phyloP scores from a whole-genome alignment of 1,140 invertebrate genomes.

The Monomorium pharaonis region DNA sequence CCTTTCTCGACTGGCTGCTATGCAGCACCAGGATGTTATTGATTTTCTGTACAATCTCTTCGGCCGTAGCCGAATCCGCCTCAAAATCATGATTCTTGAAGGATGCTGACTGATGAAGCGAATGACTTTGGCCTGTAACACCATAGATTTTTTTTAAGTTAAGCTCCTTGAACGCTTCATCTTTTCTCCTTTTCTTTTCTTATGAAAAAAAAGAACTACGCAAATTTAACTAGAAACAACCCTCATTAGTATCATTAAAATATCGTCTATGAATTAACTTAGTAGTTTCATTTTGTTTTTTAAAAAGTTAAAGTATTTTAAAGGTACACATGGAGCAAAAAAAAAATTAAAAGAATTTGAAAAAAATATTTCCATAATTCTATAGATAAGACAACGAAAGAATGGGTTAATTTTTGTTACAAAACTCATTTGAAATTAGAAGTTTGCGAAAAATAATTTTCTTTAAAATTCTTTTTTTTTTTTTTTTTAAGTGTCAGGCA shows the following conservation, averaged over 20 bases:
- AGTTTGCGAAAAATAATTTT: background rate
- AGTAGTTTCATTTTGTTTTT: no score
- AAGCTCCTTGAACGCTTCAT: no score
- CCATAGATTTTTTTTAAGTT: conserved; percentile 61
- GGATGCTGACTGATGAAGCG: conserved; percentile 85
- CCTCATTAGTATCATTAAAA: conserved; percentile 52
- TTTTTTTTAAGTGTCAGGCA: background rate
- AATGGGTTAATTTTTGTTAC: background rate
- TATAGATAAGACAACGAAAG: no score
- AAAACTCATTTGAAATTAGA: background rate
- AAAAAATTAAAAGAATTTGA: no score
- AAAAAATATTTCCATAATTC: no score
- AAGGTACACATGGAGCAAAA: no score
- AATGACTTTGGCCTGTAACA: conserved; percentile 79
- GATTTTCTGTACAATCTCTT: conserved; percentile 94
- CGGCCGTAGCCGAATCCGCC: conserved; percentile 89
- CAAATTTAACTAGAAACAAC: no score
- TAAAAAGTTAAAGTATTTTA: no score
- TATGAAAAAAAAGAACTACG: no score
- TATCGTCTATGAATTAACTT: background rate
- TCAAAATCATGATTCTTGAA: conserved; percentile 96
- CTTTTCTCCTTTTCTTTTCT: no score
- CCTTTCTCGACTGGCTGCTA: conserved; percentile 91
- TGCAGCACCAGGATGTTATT: conserved; percentile 94
- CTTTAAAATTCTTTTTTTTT: background rate